Percentiles rank a stretch among this genome's conserved stretches.
Evolutionary conservation across 53 echinoderm and acorn worm genomes (phyloP).

Genomic region (Apostichopus leukothele): DNA sequence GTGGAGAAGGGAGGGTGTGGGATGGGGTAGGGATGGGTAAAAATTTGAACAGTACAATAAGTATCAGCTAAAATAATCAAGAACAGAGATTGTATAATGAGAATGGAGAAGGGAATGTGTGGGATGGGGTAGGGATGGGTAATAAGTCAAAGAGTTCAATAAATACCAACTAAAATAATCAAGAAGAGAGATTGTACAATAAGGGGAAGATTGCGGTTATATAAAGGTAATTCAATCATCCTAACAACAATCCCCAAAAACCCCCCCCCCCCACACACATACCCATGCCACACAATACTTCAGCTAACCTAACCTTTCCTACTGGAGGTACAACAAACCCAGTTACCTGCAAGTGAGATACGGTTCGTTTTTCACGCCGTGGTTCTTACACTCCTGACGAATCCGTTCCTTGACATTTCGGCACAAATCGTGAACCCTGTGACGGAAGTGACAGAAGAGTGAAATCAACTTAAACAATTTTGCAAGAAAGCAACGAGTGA

Average conservation of each 20-base stretch:
- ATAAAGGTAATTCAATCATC: too few species aligned
- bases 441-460: background rate
- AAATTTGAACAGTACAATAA: too few species aligned
- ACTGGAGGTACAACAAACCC: background rate
- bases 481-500: background rate
- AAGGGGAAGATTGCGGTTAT: too few species aligned
- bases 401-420: constrained; percentile 94
- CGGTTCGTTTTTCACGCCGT: constrained; percentile 76
- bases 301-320: background rate
- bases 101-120: too few species aligned
- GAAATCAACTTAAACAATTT: background rate
- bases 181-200: too few species aligned
- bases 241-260: background rate
- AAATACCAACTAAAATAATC: too few species aligned
- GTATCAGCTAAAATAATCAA: background rate
- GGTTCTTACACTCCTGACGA: constrained; percentile 75
- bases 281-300: too few species aligned
- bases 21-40: too few species aligned
- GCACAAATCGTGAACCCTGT: constrained; percentile 88
- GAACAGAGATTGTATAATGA: background rate
- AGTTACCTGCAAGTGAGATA: constrained; percentile 80
- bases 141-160: too few species aligned
- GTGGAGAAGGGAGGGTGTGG: too few species aligned
- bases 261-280: background rate
- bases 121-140: too few species aligned